Percentiles rank a stretch among this genome's conserved stretches.
Evolutionary conservation across 2,113 vertebrate genomes (phyloP).

Genomic region (mouse (Mus musculus)): DNA sequence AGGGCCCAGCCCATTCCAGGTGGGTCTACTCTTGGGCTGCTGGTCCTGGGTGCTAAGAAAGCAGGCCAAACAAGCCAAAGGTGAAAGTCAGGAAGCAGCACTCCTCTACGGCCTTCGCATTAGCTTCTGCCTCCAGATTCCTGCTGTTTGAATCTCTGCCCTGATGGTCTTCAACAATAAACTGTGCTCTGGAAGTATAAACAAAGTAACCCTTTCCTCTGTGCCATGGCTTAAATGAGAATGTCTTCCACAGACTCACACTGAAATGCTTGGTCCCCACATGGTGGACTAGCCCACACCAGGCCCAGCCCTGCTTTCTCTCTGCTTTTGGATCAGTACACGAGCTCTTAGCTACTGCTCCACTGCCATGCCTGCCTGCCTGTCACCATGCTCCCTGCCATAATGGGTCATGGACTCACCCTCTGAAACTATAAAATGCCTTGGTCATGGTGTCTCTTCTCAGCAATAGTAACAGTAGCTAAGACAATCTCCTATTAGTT

Average conservation of each 20-base stretch:
- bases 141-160: not conserved
- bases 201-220: not conserved
- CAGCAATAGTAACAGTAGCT: not conserved
- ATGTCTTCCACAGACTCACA: not conserved
- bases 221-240: not conserved
- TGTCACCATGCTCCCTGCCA: not conserved
- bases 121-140: not conserved
- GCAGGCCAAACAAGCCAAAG: not conserved
- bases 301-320: not conserved
- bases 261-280: not conserved
- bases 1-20: not conserved
- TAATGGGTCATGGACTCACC: not conserved
- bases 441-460: not conserved
- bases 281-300: not conserved
- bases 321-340: not conserved
- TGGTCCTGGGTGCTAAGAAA: not conserved
- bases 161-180: not conserved
- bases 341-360: not conserved
- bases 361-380: not conserved
- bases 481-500: not conserved
- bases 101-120: not conserved
- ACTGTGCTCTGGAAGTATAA: not conserved
- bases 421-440: not conserved
- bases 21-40: not conserved
- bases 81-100: not conserved